Conservation (phyloP, 2,888 invertebrate species). For the Sinotaia quadrata region DNA sequence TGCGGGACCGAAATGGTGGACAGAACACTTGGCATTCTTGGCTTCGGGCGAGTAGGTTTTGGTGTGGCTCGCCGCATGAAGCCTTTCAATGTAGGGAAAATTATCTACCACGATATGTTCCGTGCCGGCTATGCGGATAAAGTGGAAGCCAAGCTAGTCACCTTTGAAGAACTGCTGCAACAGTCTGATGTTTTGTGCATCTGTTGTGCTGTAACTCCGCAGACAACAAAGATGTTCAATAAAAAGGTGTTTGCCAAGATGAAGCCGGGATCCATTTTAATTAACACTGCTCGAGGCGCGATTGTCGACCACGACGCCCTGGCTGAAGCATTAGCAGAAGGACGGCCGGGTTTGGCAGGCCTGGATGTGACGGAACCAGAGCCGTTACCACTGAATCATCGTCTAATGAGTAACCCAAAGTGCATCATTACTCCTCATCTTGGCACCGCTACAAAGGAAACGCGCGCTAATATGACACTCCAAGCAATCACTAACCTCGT, state of each 20-base stretch:
- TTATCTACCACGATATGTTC: conserved; percentile 83
- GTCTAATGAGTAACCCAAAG: conserved; percentile 83
- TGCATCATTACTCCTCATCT: conserved; percentile 89
- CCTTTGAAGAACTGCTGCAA: conserved; percentile 81
- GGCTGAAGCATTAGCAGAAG: conserved; percentile 80
- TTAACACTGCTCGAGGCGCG: conserved; percentile 84
- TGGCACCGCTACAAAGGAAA: conserved; percentile 85
- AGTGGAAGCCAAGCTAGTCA: conserved; percentile 80
- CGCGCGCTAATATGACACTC: conserved; percentile 83
- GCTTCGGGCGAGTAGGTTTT: conserved; percentile 74
- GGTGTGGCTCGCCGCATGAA: conserved; percentile 84
- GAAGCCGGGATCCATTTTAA: conserved; percentile 87
- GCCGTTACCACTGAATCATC: conserved; percentile 85
- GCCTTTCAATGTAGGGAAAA: conserved; percentile 81
- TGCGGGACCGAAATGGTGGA: conserved; percentile 86
- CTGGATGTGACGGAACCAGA: conserved; percentile 93
- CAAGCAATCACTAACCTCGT: conserved; percentile 86
- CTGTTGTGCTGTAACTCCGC: conserved; percentile 83
- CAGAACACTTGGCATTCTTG: conserved; percentile 78
- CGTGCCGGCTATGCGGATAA: conserved; percentile 75
- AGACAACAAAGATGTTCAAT: conserved; percentile 86
- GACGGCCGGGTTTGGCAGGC: conserved; percentile 85
- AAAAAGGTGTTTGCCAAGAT: conserved; percentile 84
- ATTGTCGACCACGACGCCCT: conserved; percentile 83
- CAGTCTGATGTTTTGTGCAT: conserved; percentile 83